Evolutionary conservation across 1,140 invertebrate species (phyloP), one percentile per base, ranked within the genome.

Genomic region (Bursaphelenchus mucronatus): DNA sequence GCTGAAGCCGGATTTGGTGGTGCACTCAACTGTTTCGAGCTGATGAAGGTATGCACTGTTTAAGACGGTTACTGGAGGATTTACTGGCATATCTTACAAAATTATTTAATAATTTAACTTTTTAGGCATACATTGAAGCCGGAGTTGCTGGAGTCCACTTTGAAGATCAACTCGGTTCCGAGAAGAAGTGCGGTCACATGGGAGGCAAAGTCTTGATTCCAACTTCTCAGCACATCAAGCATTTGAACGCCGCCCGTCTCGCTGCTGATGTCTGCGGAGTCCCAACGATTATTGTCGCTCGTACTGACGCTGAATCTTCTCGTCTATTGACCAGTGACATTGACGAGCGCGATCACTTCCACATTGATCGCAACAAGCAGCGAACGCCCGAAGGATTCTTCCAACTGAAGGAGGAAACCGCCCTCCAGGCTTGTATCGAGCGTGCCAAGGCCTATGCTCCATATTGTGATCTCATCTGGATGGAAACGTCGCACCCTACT

Each of bases 181-280:
- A 81, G 56, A 82, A 82, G 70, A 82, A 82, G 75, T 82, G 82
- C 55, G 81, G 81, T 6, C 81, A 82, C 61, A 80, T 82, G 82
- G 46, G 45, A 17, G 56, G 67, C 17, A 54, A 74, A 63, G 76
- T 80, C 8, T 59, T 83, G 8, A 82, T 82, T 30, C 82, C 82
- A n/a, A 83, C 74, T 9, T 63, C 63, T 3, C 74, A 82, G 57
- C 79, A 83, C 55, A 71, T 82, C 56, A 75, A 82, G n/a, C 82
- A 82, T 64, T 72, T 82, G 44, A 81, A 82, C 46, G 81, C 82
- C 11, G 81, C 82, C 11, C 77, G 82, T 44, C 68, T 82, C 10
- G 82, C 81, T 49, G 74, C 74, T 39, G 82, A 82, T 68, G 80
- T 82, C 17, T 74, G 76, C 61, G 79, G 79, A 11, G 76, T 78